These are phyloP conservation scores for Cataglyphis livida DNA, from an alignment of 2,888 invertebrate genomes.

Conservation along the genomic window DNA sequence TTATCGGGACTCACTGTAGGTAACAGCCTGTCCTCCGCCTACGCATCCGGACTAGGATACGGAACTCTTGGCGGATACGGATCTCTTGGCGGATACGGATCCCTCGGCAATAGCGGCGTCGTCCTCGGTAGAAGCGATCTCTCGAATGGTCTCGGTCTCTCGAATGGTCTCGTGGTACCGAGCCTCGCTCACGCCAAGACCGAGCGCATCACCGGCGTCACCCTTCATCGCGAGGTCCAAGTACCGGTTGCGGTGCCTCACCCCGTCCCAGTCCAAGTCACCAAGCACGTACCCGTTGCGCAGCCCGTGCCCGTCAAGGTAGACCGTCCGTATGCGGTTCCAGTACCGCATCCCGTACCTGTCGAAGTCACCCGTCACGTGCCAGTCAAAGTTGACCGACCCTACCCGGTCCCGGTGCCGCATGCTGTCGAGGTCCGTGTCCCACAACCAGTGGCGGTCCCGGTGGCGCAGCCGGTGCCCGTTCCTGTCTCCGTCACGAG, in stretches of 20 bases:
- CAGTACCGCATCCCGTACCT: constrained; percentile 72
- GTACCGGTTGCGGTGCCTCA: constrained; percentile 73
- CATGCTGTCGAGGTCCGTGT: constrained; percentile 70
- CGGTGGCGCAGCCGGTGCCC: constrained; percentile 43
- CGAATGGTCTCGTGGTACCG: not conserved
- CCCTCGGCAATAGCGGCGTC: not conserved
- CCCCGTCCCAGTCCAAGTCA: constrained; percentile 75
- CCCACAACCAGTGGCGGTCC: constrained; percentile 74
- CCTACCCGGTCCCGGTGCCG: constrained; percentile 73
- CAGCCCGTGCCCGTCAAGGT: constrained; percentile 74
- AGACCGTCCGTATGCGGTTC: constrained; percentile 73
- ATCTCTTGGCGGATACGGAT: not conserved
- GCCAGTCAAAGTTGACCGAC: constrained; percentile 74
- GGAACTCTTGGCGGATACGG: constrained; percentile 17
- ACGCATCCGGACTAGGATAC: constrained; percentile 16
- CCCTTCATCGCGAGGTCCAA: constrained; percentile 74
- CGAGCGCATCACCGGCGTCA: constrained; percentile 73
- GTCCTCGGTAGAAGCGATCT: not conserved
- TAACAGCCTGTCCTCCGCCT: constrained; percentile 12
- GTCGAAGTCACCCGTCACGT: constrained; percentile 74
- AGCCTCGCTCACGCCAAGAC: constrained; percentile 39
- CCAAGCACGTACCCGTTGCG: constrained; percentile 71
- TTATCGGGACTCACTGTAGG: not conserved
- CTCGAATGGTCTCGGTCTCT: not conserved
- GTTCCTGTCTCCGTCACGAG: constrained; percentile 12